Evolutionary conservation across 2,113 vertebrate species (phyloP).

Genomic region (Natator depressus): DNA sequence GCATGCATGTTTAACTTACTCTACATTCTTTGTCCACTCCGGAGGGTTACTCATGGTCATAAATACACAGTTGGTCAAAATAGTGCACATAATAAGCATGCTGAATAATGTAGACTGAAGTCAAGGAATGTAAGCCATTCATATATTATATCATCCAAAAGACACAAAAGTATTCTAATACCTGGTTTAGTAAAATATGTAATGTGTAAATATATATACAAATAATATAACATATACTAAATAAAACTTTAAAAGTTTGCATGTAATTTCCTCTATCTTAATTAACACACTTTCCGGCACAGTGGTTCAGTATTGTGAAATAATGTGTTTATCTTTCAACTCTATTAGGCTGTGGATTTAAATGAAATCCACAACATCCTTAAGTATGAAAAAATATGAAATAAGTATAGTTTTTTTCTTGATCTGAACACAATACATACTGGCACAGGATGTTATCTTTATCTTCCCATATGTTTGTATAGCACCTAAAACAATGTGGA

Average conservation of each 20-base stretch:
- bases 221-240: background rate
- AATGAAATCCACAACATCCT: conserved; percentile 8
- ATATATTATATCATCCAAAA: background rate
- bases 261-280: background rate
- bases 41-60: conserved; percentile 99
- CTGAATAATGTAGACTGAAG: conserved; percentile 92
- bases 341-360: background rate
- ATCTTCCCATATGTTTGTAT: background rate
- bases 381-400: background rate
- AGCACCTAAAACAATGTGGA: background rate
- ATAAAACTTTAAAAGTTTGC: background rate
- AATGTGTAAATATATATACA: background rate
- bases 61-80: conserved; percentile 99
- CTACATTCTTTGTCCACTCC: conserved; percentile 97
- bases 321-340: background rate
- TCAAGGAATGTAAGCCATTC: conserved; percentile 83
- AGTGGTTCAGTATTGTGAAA: background rate
- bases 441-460: background rate
- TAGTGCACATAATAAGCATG: conserved; percentile 99
- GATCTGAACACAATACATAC: background rate
- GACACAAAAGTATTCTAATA: background rate
- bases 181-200: background rate
- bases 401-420: background rate
- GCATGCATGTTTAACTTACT: conserved; percentile 85
- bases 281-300: background rate